Conservation (phyloP, 2,888 invertebrate species). For the Bembecia ichneumoniformis region DNA sequence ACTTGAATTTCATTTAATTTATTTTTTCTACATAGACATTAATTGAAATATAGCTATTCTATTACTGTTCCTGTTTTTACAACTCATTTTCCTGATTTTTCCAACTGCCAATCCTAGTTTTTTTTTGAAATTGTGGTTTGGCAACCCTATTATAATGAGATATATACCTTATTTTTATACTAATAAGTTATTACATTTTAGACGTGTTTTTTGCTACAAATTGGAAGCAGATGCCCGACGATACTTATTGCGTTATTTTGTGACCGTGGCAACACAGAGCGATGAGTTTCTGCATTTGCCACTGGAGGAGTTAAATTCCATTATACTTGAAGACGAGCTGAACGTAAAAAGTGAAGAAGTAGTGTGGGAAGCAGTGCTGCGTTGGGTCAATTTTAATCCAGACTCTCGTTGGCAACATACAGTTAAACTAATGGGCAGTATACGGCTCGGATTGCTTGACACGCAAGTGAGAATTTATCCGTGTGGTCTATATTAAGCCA, state of each 20-base stretch:
- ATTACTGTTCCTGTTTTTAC: no score
- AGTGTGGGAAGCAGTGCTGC: slow-evolving; percentile 88
- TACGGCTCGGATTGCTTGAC: slow-evolving; percentile 86
- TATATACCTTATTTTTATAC: neutral
- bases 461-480: slow-evolving; percentile 68
- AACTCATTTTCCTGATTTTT: no score
- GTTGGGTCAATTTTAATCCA: slow-evolving; percentile 89
- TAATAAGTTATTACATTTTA: slow-evolving; percentile 21
- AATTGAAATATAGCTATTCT: no score
- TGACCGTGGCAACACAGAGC: slow-evolving; percentile 79
- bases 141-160: neutral
- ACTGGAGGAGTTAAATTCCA: slow-evolving; percentile 79
- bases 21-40: no score
- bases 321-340: slow-evolving; percentile 86
- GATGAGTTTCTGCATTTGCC: slow-evolving; percentile 81
- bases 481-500: neutral
- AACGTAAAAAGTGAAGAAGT: slow-evolving; percentile 90
- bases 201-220: slow-evolving; percentile 79
- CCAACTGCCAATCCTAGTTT: no score
- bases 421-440: slow-evolving; percentile 83
- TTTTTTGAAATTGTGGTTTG: neutral
- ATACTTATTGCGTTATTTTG: slow-evolving; percentile 83
- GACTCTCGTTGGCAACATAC: slow-evolving; percentile 81
- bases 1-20: no score
- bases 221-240: slow-evolving; percentile 78